Evolutionary conservation across 2,113 vertebrate genomes (phyloP), one percentile per base, ranked within the genome.

Genomic region (Pagrus major): DNA sequence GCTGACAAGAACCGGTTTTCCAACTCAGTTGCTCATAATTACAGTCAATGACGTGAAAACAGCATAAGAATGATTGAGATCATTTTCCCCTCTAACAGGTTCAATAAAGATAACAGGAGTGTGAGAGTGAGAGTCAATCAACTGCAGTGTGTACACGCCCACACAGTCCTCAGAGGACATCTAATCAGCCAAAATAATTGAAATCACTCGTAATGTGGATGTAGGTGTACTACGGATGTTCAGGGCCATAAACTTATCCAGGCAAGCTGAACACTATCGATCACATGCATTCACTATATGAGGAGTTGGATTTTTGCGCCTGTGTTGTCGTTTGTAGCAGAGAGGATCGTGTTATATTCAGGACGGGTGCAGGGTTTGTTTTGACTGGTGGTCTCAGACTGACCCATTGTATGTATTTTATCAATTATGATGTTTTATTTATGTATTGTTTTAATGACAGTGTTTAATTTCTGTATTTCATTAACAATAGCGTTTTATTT

Each of bases 101-200:
- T 47, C 42, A 71, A 76, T 39, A 64, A 21, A 25, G 70, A 20
- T 31, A 37, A 75, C 10, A 21, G 37, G 29, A 29, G 59, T 67
- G 14, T 39, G 35, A 58, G 31, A 55, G 20, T 33, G 63, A 27
- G 21, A 27, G 37, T 51, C 44, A 49, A 42, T 74, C 70, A 71
- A 9, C 10, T 37, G 16, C 11, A 46, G 20, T 25, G 51, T 21
- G 3, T 69, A 7, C 11, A 33, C 21, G 2, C 51, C 58, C 23
- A 21, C 73, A 65, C 31, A 54, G 67, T 35, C 60, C 39, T 54
- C 37, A 58, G 49, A 75, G 15, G 14, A 46, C 64, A n/a, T 21
- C 18, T 29, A 15, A 54, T 14, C 67, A 67, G 42, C 25, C 35
- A 52, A 35, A 25, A 64, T 35, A 35, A 58, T 9, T 42, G 9